Evolutionary conservation across 1,140 invertebrate species (phyloP), one percentile per base, ranked within the genome.

Genomic region (Cotesia vestalis): DNA sequence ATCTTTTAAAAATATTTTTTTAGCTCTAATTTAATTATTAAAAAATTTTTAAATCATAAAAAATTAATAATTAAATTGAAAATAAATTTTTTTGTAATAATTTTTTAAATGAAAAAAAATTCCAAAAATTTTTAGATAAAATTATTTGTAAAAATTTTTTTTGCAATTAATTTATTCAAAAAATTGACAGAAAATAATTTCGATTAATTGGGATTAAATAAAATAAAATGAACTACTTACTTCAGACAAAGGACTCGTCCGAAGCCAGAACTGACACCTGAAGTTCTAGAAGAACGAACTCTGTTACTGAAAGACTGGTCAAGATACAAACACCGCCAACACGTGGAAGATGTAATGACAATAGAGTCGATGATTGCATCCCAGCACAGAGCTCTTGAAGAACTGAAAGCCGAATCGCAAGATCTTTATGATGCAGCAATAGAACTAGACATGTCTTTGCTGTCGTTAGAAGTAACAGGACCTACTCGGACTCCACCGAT

Each of bases 361-460:
- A 88, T 96, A 55, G 90, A 94, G 76, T 87, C 89, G 20, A 87
- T 95, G 2, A 77, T 91, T 14, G 82, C 83, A 63, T 89, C 93
- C 0, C 95, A 97, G 82, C 88, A 91, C 76, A 91, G 88, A 78
- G 95, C 96, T 4, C 84, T 97, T 1, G 89, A 92, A 67, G 92
- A 94, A 80, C 84, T 98, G 0, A 89, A 90, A 78, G 86, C 88
- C 38, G 94, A 92, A 78, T 96, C 94, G 0, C 91, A 94, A 81
- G 91, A 95, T 52, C 85, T 97, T 0, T 97, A 96, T 81, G 87
- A 91, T 80, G 92, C 91, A 82, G 95, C 95, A 11, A 90, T 96
- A 77, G 89, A 92, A 88, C 92, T 94, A 87, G 95, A 97, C 82
- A 76, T 89, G 12, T 78, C 80, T 14, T 80, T 95, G 17, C 77